Evolutionary conservation across 2,888 invertebrate genomes (phyloP), one percentile per base, ranked within the genome.

Genomic region (Ichneumon xanthorius): DNA sequence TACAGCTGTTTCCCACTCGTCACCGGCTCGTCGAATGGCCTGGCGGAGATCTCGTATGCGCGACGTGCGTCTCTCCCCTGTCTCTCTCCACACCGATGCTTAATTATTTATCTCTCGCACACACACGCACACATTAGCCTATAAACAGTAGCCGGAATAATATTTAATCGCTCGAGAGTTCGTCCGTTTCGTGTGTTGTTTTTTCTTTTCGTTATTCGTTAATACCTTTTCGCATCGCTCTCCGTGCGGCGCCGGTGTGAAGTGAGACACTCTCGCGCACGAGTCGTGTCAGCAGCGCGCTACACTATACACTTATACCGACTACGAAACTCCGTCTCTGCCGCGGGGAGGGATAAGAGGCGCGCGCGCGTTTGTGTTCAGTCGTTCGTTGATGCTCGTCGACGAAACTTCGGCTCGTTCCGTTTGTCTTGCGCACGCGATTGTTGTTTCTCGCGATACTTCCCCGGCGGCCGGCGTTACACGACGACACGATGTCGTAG

Each of bases 1-100:
- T 89, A 90, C 92, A 92, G 91, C 91, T 91, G 92, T 89, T 91
- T 88, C 86, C 88, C 91, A 92, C 92, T 92, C 88, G 89, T 88
- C 88, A 87, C 86, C 88, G 87, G 87, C 88, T 88, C 88, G 88
- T 85, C 89, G 89, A 80, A 85, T 82, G 77, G 75, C 86, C 70
- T 84, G 85, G 81, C 68, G 84, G 72, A 89, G 85, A n/a, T 55
- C 53, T 67, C 45, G 67, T 33, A 40, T 68, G 19, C 37, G 50
- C 37, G 37, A 45, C 4, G 45, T 45, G 16, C 11, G 2, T 22
- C 11, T 14, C 22, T 16, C 26, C 3, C 58, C 22, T 9, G 22
- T 4, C 0, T 58, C 58, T 4, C 22, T 58, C 1, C 0, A 14
- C 26, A 58, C 26, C 58, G 58, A 11, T 58, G 4, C 26, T 58